phyloP scores from a whole-genome alignment of 1,140 invertebrate genomes.

The Euschistus heros region DNA sequence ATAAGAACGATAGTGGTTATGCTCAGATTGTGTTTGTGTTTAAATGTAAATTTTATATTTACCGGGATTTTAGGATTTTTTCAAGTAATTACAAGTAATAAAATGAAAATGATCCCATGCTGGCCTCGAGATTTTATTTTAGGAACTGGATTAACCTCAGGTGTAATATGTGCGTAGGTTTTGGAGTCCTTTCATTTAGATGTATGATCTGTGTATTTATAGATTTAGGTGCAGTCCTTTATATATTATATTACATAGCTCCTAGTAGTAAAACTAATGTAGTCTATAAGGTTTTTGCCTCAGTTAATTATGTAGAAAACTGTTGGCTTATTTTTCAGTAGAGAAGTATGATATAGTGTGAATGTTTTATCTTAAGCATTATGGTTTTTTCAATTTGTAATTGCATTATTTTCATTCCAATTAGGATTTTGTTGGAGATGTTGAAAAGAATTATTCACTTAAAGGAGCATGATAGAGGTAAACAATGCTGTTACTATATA shows the following conservation, averaged over 20 bases:
- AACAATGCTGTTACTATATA: neutral
- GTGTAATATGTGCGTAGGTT: constrained; percentile 21
- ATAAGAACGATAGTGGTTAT: constrained; percentile 8
- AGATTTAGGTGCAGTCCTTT: constrained; percentile 12
- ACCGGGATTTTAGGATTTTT: neutral
- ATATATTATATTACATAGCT: no score
- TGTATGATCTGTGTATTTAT: constrained; percentile 10
- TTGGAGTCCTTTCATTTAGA: constrained; percentile 8
- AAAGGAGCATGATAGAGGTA: constrained; percentile 13
- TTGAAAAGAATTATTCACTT: constrained; percentile 17
- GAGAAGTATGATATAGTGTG: constrained; percentile 1
- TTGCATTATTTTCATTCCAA: neutral
- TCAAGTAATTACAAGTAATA: neutral
- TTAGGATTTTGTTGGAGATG: constrained; percentile 12
- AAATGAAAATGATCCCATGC: constrained; percentile 4
- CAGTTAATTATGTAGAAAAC: no score
- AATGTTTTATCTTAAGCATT: neutral
- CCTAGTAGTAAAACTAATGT: no score
- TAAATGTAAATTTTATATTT: neutral
- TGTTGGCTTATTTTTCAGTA: neutral
- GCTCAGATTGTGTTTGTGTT: neutral
- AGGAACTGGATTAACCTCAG: constrained; percentile 22
- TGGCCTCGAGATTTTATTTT: constrained; percentile 15
- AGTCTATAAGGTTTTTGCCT: no score
- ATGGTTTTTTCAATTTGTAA: neutral